phyloP scores from a whole-genome alignment of 2,797 vertebrate species.

The Lutjanus campechanus region DNA sequence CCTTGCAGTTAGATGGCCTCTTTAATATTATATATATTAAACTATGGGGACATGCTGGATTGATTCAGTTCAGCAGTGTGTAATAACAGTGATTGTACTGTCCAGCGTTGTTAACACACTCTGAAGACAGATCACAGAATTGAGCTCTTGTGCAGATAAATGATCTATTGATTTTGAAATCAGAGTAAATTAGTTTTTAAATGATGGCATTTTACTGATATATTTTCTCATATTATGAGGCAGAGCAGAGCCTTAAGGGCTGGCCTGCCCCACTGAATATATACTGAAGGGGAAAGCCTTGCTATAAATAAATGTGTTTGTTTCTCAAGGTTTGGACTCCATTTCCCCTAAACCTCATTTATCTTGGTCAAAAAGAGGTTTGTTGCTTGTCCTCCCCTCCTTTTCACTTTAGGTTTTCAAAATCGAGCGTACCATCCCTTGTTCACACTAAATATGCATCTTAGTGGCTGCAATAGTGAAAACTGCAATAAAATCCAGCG shows the following conservation, averaged over 20 bases:
- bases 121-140: constrained; percentile 10
- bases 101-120: constrained; percentile 8
- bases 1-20: not conserved
- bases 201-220: constrained; percentile 20
- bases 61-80: not conserved
- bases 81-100: not conserved
- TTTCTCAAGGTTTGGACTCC: not conserved
- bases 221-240: constrained; percentile 8
- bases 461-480: not conserved
- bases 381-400: not conserved
- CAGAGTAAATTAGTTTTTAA: constrained; percentile 20
- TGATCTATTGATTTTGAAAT: constrained; percentile 45
- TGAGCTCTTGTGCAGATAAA: constrained; percentile 2
- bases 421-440: not conserved
- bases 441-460: not conserved
- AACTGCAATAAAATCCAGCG: not conserved
- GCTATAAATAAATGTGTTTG: not conserved
- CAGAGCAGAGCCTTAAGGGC: not conserved
- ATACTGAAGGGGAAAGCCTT: not conserved
- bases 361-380: not conserved
- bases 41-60: not conserved
- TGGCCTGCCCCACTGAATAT: not conserved
- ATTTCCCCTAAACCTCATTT: not conserved
- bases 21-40: not conserved
- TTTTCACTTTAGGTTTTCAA: not conserved